phyloP scores from a whole-genome alignment of 2,113 vertebrate genomes.

The Aepyceros melampus region DNA sequence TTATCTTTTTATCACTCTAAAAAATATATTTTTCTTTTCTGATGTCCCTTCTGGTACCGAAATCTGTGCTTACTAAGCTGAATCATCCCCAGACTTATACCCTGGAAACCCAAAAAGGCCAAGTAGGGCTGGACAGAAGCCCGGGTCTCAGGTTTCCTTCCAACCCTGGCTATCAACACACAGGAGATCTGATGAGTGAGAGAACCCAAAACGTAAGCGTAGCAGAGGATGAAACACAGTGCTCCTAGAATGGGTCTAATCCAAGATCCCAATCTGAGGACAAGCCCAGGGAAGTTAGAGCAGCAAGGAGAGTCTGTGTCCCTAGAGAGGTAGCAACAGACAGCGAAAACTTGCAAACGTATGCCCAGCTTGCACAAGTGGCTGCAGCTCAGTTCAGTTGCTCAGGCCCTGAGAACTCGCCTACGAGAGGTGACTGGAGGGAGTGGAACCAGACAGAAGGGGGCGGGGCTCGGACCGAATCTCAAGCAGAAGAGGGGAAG shows the following conservation, averaged over 20 bases:
- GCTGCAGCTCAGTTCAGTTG: rapidly evolving
- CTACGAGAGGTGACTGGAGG: too few relatives aligned
- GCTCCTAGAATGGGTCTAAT: background rate
- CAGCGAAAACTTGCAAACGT: too few relatives aligned
- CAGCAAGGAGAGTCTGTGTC: background rate
- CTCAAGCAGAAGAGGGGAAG: background rate
- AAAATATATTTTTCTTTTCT: background rate
- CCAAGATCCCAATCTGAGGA: background rate
- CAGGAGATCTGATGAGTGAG: too few relatives aligned
- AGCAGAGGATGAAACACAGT: background rate
- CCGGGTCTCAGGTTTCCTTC: background rate
- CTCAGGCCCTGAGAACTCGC: background rate
- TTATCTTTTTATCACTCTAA: background rate
- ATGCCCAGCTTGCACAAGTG: too few relatives aligned
- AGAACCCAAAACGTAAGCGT: background rate
- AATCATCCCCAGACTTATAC: background rate
- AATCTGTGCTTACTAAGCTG: background rate
- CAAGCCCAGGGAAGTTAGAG: background rate
- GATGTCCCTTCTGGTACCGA: background rate
- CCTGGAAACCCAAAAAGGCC: background rate
- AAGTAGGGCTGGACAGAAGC: background rate
- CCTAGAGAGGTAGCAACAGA: background rate
- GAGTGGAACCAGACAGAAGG: background rate
- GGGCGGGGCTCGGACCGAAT: background rate
- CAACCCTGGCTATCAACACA: background rate